Conservation (phyloP, 2,113 vertebrate species). For the Catagonus wagneri region DNA sequence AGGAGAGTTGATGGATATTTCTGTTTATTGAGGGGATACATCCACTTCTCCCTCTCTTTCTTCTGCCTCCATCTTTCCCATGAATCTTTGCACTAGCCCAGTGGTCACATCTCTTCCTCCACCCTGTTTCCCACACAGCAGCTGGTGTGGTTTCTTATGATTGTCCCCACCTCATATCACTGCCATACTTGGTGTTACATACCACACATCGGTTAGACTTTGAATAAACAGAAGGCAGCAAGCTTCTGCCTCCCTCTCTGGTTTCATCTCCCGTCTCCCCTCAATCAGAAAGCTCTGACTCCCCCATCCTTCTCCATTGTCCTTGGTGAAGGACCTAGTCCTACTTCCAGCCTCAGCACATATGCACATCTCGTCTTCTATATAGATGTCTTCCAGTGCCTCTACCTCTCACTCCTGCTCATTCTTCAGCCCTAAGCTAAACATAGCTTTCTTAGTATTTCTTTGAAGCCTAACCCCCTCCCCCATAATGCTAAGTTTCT, state of each 20-base stretch:
- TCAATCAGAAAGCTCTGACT: neutral
- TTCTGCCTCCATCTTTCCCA: neutral
- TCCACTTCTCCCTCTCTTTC: neutral
- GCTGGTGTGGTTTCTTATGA: neutral
- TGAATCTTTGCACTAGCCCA: neutral
- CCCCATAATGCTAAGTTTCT: neutral
- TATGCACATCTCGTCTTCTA: neutral
- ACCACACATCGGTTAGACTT: neutral
- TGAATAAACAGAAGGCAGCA: neutral
- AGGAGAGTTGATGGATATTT: neutral
- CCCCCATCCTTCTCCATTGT: neutral
- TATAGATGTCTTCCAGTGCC: neutral
- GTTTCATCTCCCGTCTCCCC: neutral
- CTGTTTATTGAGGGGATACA: neutral
- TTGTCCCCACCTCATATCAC: neutral
- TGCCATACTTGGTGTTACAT: neutral
- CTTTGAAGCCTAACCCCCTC: neutral
- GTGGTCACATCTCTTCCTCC: neutral
- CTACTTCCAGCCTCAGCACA: neutral
- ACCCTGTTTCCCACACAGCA: neutral
- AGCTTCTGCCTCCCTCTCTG: neutral
- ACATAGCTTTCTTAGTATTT: neutral
- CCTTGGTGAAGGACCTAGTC: too few relatives aligned
- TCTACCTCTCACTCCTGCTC: neutral
- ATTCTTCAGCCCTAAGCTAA: neutral